These are phyloP conservation scores for Callosobruchus maculatus DNA, from an alignment of 2,888 invertebrate species.

Conservation along the genomic window DNA sequence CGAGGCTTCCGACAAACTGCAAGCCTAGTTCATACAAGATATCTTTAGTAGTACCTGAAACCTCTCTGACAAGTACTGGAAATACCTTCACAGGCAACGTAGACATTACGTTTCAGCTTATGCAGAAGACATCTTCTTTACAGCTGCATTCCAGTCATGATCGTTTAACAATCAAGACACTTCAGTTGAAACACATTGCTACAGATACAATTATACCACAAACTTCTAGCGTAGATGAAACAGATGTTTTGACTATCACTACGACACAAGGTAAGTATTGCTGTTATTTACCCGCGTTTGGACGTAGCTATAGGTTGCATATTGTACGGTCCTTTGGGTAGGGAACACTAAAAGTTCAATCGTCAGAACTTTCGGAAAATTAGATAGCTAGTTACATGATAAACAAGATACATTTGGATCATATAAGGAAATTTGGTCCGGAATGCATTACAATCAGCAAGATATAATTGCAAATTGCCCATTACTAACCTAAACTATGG, in stretches of 20 bases:
- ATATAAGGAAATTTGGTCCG: no score
- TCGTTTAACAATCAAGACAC: neutral
- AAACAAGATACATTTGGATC: no score
- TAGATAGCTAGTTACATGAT: no score
- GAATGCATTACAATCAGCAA: no score
- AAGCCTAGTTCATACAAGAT: neutral
- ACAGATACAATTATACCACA: neutral
- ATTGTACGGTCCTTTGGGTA: no score
- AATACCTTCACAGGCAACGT: neutral
- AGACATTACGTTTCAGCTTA: neutral
- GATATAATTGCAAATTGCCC: no score
- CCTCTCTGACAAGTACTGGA: neutral
- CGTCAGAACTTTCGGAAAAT: no score
- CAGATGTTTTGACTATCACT: constrained; percentile 3
- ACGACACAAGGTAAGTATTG: neutral
- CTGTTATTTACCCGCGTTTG: no score
- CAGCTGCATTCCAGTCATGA: neutral
- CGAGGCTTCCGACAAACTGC: neutral
- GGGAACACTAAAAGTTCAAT: no score
- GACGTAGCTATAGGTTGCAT: no score
- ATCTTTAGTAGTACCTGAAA: neutral
- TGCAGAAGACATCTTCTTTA: neutral
- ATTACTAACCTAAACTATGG: no score
- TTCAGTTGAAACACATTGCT: neutral
- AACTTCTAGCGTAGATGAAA: neutral